Evolutionary conservation across 1,140 invertebrate genomes (phyloP), one percentile per base, ranked within the genome.

Genomic region (Procambarus clarkii): DNA sequence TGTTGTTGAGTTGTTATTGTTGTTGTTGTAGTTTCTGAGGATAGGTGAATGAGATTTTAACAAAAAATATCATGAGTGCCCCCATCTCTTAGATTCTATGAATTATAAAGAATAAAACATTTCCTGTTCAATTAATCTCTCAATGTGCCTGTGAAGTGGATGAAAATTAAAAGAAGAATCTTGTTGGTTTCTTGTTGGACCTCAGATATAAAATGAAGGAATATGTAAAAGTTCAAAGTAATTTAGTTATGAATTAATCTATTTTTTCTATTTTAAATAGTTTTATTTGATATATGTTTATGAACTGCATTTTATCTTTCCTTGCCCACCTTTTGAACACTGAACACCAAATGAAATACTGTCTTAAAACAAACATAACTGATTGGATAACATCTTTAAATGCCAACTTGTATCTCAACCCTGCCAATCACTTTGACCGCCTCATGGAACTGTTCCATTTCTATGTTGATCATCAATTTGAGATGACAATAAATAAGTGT

Each of bases 1-100:
- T 89, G 82, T 89, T 90, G 92, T 92, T 92, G 83, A 89, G 86
- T 92, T 92, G 92, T 92, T 92, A 90, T 92, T 89, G 92, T 92
- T 92, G 87, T 92, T 92, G 92, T 92, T 92, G 92, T 92, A 89
- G 92, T 92, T 92, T 71, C 77, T 78, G 88, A 86, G 83, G 88
- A 79, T 86, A 91, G 50, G 44, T 86, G 83, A 86, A 85, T 90
- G 82, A 54, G 81, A 82, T 84, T 81, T 78, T 90, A 90, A 60
- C 83, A 83, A 64, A 90, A 90, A 46, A 71, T 84, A 84, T 90
- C 81, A 84, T n/a, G 71, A 91, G 76, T 91, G 88, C 88, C 88
- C 34, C 88, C 77, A 58, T 81, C 24, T 89, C 74, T 84, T 69
- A 88, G 88, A 90, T 83, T 90, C 46, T 83, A 85, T 84, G 80